Conservation (phyloP, 2,888 invertebrate genomes). For the Agrilus cyanescens region DNA sequence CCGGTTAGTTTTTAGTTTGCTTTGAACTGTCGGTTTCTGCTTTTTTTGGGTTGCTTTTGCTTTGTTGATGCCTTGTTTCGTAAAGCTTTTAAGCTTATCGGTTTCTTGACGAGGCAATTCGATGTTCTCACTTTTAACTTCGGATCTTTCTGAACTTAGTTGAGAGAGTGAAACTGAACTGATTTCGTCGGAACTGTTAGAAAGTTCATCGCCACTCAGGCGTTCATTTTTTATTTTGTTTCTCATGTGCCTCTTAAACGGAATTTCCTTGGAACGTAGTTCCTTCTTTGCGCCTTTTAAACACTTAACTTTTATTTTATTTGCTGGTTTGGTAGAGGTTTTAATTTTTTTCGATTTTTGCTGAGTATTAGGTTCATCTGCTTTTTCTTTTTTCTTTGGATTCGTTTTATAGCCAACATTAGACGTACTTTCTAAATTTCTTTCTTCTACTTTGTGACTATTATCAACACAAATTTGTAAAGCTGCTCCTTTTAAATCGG, state of each 20-base stretch:
- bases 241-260: too few species aligned
- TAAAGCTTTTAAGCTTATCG: conserved; percentile 2
- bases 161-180: too few species aligned
- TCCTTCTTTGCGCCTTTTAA: too few species aligned
- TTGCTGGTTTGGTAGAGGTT: not conserved
- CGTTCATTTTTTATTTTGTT: too few species aligned
- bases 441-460: not conserved
- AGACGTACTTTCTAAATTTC: not conserved
- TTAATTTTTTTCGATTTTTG: not conserved
- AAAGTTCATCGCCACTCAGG: too few species aligned
- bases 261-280: too few species aligned
- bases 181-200: too few species aligned
- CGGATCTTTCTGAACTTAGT: too few species aligned
- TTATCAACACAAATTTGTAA: too few species aligned
- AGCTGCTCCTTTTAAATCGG: too few species aligned
- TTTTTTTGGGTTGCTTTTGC: conserved; percentile 23
- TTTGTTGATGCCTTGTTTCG: not conserved
- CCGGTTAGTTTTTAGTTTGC: conserved; percentile 7
- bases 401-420: not conserved
- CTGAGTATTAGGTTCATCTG: not conserved
- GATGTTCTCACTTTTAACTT: too few species aligned
- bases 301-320: too few species aligned
- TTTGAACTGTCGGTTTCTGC: conserved; percentile 14
- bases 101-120: conserved; percentile 4
- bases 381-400: conserved; percentile 1